These are phyloP conservation scores for Alviniconcha marisindica DNA, from an alignment of 1,140 invertebrate genomes.

Conservation along the genomic window DNA sequence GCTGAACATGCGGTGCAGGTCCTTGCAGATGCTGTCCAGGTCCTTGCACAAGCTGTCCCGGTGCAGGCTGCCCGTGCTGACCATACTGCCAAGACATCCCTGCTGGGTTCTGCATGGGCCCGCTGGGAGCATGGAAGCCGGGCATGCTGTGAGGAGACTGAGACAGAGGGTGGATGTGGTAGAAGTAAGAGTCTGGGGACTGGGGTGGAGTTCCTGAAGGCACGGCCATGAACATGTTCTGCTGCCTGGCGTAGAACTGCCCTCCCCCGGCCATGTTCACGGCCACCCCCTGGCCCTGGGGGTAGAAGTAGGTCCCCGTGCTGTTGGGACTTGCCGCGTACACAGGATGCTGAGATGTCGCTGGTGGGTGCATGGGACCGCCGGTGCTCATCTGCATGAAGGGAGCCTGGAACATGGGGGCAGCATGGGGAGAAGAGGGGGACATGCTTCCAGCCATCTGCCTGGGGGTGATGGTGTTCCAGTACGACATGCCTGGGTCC, in stretches of 20 bases:
- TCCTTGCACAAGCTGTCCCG: neutral
- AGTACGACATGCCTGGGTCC: neutral
- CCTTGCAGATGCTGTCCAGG: neutral
- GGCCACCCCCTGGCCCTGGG: neutral
- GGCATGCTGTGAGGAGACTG: conserved; percentile 32
- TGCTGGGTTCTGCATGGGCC: neutral
- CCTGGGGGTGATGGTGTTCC: neutral
- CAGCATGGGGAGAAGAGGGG: neutral
- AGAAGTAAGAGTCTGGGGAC: conserved; percentile 4
- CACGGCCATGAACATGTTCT: conserved; percentile 23
- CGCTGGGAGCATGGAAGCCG: neutral
- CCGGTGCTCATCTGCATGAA: neutral
- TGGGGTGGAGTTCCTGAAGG: conserved; percentile 6
- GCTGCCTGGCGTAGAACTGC: conserved; percentile 15
- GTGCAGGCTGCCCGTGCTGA: too few species aligned
- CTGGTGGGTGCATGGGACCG: neutral
- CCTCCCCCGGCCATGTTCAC: conserved; percentile 4
- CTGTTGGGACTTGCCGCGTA: neutral
- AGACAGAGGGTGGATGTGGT: conserved; percentile 22
- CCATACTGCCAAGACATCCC: conserved; percentile 15
- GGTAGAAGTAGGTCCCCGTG: neutral
- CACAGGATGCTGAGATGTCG: neutral
- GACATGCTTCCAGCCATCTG: conserved; percentile 25
- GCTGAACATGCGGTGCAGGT: too few species aligned
- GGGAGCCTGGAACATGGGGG: neutral